Conservation (phyloP, 2,888 invertebrate genomes). For the Drosophila aldrichi region DNA sequence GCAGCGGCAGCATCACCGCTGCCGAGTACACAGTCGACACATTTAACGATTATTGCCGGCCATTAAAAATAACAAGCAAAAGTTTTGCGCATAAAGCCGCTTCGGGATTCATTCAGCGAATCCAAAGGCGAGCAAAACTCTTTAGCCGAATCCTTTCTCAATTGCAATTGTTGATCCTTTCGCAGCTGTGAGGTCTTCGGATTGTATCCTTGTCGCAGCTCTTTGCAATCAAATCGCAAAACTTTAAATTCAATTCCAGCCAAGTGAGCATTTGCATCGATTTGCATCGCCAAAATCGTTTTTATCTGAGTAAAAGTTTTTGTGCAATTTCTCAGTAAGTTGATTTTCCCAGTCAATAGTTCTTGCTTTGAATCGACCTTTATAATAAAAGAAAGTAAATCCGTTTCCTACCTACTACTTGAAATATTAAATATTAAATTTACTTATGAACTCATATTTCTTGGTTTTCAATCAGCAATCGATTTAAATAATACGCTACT, state of each 20-base stretch:
- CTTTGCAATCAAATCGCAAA: constrained; percentile 67
- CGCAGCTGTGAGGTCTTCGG: constrained; percentile 53
- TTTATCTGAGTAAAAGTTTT: constrained; percentile 9
- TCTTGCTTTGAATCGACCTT: neutral
- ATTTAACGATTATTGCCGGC: constrained; percentile 85
- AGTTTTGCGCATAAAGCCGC: constrained; percentile 84
- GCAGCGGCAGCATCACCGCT: constrained; percentile 18
- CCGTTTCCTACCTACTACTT: too few species aligned
- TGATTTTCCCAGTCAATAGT: neutral
- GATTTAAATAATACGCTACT: neutral
- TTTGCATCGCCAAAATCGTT: constrained; percentile 41
- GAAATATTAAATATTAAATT: neutral
- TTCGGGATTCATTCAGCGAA: constrained; percentile 80
- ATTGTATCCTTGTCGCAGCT: constrained; percentile 51
- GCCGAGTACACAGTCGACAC: constrained; percentile 73
- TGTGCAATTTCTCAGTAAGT: neutral
- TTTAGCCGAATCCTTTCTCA: constrained; percentile 76
- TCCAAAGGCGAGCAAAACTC: constrained; percentile 70
- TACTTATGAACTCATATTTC: neutral
- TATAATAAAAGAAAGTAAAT: neutral
- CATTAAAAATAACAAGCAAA: constrained; percentile 85
- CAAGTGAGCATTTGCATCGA: constrained; percentile 35
- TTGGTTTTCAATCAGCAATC: too few species aligned
- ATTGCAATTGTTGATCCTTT: constrained; percentile 82
- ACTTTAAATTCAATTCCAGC: constrained; percentile 69